Conservation (phyloP, 1,140 invertebrate species). For the Drosophila rufa region DNA sequence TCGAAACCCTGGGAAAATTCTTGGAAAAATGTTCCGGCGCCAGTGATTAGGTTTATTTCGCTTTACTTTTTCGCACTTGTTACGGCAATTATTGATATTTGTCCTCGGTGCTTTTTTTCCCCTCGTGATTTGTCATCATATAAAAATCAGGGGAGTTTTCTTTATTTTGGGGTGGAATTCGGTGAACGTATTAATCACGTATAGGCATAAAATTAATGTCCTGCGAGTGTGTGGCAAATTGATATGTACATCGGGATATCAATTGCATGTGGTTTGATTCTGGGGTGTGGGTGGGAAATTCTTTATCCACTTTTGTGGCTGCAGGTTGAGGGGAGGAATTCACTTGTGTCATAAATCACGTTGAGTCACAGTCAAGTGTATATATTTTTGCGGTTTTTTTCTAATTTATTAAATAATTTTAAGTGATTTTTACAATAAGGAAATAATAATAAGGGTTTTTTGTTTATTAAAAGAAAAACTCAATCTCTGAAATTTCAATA, state of each 20-base stretch:
- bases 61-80: conserved; percentile 64
- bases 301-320: conserved; percentile 20
- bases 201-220: conserved; percentile 79
- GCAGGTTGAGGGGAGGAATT: conserved; percentile 39
- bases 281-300: conserved; percentile 70
- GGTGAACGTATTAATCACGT: conserved; percentile 65
- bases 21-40: conserved; percentile 13
- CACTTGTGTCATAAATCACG: conserved; percentile 41
- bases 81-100: conserved; percentile 74
- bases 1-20: conserved; percentile 63
- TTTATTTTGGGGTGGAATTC: conserved; percentile 18
- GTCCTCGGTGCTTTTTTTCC: conserved; percentile 10
- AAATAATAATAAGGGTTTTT: no score
- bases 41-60: conserved; percentile 50
- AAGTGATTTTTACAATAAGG: background rate
- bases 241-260: conserved; percentile 70
- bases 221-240: conserved; percentile 71
- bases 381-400: background rate
- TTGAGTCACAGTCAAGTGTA: conserved; percentile 27
- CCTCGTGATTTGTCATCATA: conserved; percentile 51
- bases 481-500: rapidly evolving
- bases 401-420: background rate
- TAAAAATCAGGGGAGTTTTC: conserved; percentile 17
- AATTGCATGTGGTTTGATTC: conserved; percentile 52
- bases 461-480: background rate